Percentiles rank a stretch among this genome's conserved stretches.
Conservation (phyloP, 2,888 invertebrate species). For the Limnephilus lunatus region DNA sequence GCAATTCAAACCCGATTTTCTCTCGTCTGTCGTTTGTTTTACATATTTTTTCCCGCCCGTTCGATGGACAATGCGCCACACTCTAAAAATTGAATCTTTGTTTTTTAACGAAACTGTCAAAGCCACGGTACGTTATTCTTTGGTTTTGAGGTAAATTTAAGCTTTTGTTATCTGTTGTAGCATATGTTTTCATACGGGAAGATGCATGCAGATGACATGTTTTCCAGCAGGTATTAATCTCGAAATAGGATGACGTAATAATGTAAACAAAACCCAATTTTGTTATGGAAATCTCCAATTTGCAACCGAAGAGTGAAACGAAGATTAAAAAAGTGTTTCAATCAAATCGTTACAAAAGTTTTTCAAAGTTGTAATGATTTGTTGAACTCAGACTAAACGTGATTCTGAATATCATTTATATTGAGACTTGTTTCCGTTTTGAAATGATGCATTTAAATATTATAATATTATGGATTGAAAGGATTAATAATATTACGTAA, state of each 20-base stretch:
- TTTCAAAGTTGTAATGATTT: too few species aligned
- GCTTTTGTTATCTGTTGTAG: not conserved
- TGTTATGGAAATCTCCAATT: not conserved
- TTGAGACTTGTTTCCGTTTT: not conserved
- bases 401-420: too few species aligned
- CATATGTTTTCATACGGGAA: not conserved
- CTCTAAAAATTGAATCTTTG: not conserved
- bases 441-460: not conserved
- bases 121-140: not conserved
- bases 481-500: not conserved
- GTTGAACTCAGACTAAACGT: too few species aligned
- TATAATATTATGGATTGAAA: not conserved
- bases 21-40: conserved; percentile 58
- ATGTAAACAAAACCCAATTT: not conserved
- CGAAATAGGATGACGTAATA: not conserved
- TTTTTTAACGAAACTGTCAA: not conserved
- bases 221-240: not conserved
- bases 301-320: too few species aligned
- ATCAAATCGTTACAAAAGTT: not conserved
- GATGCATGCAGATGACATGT: not conserved
- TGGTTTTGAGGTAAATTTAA: not conserved
- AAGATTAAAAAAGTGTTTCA: not conserved
- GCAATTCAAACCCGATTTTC: conserved; percentile 59
- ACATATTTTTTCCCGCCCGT: conserved; percentile 51
- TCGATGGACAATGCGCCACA: conserved; percentile 32